phyloP scores from a whole-genome alignment of 37 sponge, comb jelly and placozoan species.

The Ianthella basta region DNA sequence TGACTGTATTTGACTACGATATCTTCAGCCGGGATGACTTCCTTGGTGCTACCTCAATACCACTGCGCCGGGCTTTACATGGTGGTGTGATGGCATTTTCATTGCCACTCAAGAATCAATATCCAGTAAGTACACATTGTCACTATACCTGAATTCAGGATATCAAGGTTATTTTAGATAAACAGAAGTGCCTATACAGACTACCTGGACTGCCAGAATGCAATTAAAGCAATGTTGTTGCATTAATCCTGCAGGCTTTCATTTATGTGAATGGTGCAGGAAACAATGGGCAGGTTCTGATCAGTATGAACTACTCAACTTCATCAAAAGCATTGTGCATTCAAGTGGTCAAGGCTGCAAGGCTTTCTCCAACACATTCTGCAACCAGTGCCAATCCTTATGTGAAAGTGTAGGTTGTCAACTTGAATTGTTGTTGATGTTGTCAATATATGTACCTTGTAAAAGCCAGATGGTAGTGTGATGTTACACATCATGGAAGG shows the following conservation, averaged over 20 bases:
- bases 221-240: too few relatives aligned
- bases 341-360: constrained; percentile 1
- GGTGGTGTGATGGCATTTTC: constrained; percentile 4
- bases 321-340: background rate
- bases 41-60: constrained; percentile 11
- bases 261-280: background rate
- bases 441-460: background rate
- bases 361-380: background rate
- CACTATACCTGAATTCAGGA: background rate
- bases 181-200: too few relatives aligned
- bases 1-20: constrained; percentile 16
- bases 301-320: constrained; percentile 10
- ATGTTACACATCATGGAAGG: background rate
- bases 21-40: constrained; percentile 24
- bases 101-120: constrained; percentile 10
- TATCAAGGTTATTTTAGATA: too few relatives aligned
- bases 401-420: constrained; percentile 14
- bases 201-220: too few relatives aligned
- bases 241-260: too few relatives aligned
- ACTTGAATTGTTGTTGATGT: background rate
- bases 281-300: constrained; percentile 11
- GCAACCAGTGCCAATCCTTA: background rate
- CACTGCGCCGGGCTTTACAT: constrained; percentile 20
- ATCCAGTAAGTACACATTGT: constrained; percentile 14
- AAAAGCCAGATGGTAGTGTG: background rate